A percentile compares a stretch with the other conserved stretches of the same genome.
These are phyloP conservation scores for Simalia tracyae DNA, from an alignment of 2,797 vertebrate species.

Conservation along the genomic window DNA sequence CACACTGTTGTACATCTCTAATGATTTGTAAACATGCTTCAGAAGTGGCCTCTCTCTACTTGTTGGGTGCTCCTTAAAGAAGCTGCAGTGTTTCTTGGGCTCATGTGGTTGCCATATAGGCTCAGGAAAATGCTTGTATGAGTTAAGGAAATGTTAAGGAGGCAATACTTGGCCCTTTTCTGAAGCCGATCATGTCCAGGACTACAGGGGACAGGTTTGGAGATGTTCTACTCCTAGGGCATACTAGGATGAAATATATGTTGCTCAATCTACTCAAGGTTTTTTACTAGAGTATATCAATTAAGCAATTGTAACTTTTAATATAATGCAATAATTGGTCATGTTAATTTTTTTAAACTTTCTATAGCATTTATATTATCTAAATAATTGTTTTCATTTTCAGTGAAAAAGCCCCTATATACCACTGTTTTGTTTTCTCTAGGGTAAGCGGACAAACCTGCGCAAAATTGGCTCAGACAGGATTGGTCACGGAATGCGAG, in stretches of 20 bases:
- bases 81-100: background rate
- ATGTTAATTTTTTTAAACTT: background rate
- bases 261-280: background rate
- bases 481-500: slow-evolving; percentile 90
- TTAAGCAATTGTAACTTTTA: background rate
- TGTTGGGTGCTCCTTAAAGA: background rate
- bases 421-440: slow-evolving; percentile 31
- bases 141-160: background rate
- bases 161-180: background rate
- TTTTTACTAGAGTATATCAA: background rate
- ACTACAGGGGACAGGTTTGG: background rate
- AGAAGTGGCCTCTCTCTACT: background rate
- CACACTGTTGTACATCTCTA: background rate
- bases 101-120: background rate
- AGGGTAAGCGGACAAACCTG: slow-evolving; percentile 96
- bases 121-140: background rate
- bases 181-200: background rate
- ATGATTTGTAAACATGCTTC: background rate
- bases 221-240: background rate
- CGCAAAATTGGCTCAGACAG: slow-evolving; percentile 90
- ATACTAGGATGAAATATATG: background rate
- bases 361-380: background rate
- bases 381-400: background rate
- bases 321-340: background rate
- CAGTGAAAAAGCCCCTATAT: background rate